Evolutionary conservation across 2,888 invertebrate genomes (phyloP), one percentile per base, ranked within the genome.

Genomic region (Agonopterix heracliana): DNA sequence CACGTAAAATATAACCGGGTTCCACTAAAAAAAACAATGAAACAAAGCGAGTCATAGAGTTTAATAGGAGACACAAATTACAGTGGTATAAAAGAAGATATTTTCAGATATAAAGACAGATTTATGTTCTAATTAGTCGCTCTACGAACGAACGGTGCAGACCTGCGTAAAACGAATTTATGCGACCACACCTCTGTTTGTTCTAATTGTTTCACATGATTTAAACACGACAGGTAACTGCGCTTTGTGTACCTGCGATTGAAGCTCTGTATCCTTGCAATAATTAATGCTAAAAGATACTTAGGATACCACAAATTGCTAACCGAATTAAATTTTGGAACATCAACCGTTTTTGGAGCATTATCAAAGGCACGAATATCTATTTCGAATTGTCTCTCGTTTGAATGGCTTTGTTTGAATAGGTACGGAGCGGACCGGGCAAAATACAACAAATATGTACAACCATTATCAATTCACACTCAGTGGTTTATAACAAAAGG

Each of bases 51-150:
- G 26, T 26, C 26, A 26, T 5, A 26, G 26, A 26, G 26, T 26
- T 26, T 26, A 26, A 26, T 26, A 26, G 26, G 26, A 26, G 26
- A 38, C 38, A 38, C 10, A 38, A 38, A 38, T 38, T 38, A n/a
- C 38, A 54, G 64, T 63, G 63, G 66, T 71, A 76, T 26, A 78
- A 78, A 79, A 77, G 75, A 71, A 67, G 64, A 73, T 74, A 74
- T 78, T 78, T 74, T 71, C 46, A 48, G 44, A 49, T 74, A 71
- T 76, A 72, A 77, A 79, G 76, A 72, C 69, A 78, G 81, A 83
- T 83, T 83, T 83, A 83, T 82, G 80, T 76, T 79, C 75, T 83
- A 83, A 83, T 82, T 83, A 83, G 81, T 72, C 70, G 67, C 61
- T 65, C 67, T 66, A 66, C 66, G 72, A 70, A 64, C 57, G 64